Evolutionary conservation across 2,113 vertebrate species (phyloP).

Genomic region (Paradisaea rubra): DNA sequence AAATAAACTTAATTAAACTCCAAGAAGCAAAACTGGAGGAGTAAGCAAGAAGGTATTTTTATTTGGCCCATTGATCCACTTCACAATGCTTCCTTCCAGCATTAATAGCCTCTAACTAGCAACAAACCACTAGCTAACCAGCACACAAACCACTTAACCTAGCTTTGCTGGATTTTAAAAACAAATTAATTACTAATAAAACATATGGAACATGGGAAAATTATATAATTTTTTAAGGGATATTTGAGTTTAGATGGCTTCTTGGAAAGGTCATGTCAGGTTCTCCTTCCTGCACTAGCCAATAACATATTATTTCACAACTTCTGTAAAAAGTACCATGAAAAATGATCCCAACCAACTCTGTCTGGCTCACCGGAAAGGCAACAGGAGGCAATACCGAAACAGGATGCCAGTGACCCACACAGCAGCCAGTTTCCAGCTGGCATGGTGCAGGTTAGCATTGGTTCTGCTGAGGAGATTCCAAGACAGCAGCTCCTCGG

Average conservation of each 20-base stretch:
- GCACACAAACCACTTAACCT: background rate
- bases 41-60: background rate
- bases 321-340: background rate
- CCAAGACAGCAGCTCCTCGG: constrained; percentile 89
- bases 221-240: background rate
- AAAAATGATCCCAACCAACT: background rate
- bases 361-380: constrained; percentile 77
- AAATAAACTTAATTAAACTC: background rate
- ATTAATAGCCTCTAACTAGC: background rate
- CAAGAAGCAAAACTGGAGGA: background rate
- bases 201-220: background rate
- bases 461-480: constrained; percentile 93
- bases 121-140: background rate
- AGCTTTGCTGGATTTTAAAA: background rate
- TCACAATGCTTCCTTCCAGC: background rate
- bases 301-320: background rate
- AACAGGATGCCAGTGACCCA: constrained; percentile 83
- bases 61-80: background rate
- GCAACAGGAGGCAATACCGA: constrained; percentile 83
- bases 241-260: background rate
- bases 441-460: constrained; percentile 81
- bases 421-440: constrained; percentile 77
- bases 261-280: background rate
- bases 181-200: background rate
- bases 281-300: background rate